A percentile compares a stretch with the other conserved stretches of the same genome.
Conservation (phyloP, 2,888 invertebrate genomes). For the Volucella bombylans region DNA sequence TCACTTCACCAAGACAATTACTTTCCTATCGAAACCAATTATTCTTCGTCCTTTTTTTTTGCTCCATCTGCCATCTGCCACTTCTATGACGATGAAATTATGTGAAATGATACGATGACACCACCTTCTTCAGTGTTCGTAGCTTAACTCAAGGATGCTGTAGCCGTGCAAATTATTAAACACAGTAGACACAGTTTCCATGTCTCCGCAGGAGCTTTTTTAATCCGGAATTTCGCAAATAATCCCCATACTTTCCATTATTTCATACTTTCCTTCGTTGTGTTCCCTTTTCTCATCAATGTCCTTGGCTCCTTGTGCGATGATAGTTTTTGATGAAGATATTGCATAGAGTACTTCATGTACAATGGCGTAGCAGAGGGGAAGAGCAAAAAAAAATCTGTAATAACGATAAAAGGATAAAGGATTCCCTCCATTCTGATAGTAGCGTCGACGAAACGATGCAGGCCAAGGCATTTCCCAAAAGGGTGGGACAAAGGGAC, state of each 20-base stretch:
- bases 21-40: slow-evolving; percentile 49
- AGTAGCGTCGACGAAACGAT: neutral
- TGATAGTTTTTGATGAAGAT: slow-evolving; percentile 62
- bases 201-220: slow-evolving; percentile 39
- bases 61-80: no score
- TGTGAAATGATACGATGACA: slow-evolving; percentile 30
- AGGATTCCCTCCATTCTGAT: slow-evolving; percentile 14
- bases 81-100: slow-evolving; percentile 38
- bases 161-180: slow-evolving; percentile 32
- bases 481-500: slow-evolving; percentile 23
- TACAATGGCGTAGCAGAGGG: slow-evolving; percentile 5
- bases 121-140: neutral
- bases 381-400: neutral
- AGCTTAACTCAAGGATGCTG: slow-evolving; percentile 18
- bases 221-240: slow-evolving; percentile 58
- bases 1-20: slow-evolving; percentile 19
- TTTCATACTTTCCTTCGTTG: slow-evolving; percentile 24
- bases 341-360: slow-evolving; percentile 53
- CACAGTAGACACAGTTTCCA: slow-evolving; percentile 41
- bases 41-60: neutral
- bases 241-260: slow-evolving; percentile 57
- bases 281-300: slow-evolving; percentile 22
- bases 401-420: slow-evolving; percentile 65
- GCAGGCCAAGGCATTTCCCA: neutral
- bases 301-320: slow-evolving; percentile 30